Conservation (phyloP, 2,888 invertebrate species). For the Torymus tubicola region DNA sequence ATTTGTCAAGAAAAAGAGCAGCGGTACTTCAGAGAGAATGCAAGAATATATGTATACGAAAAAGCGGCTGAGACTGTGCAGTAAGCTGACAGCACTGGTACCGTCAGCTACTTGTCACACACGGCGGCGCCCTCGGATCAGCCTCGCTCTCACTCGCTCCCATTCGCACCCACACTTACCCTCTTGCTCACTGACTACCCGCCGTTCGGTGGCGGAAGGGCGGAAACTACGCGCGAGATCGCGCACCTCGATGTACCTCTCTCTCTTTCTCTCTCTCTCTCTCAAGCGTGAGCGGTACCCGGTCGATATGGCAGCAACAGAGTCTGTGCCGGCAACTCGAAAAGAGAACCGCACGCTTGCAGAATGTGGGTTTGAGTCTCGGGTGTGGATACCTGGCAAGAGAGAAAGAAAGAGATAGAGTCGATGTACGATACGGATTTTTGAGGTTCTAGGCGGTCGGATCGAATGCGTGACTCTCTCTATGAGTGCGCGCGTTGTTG, state of each 20-base stretch:
- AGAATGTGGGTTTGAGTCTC: slow-evolving; percentile 30
- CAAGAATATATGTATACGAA: background rate
- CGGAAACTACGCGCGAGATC: slow-evolving; percentile 43
- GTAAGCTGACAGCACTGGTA: background rate
- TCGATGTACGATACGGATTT: too few species aligned
- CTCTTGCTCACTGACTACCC: background rate
- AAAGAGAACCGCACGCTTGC: background rate
- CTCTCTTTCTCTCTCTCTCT: background rate
- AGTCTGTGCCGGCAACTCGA: slow-evolving; percentile 16
- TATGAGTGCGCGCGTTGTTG: too few species aligned
- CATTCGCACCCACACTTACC: background rate
- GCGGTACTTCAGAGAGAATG: too few species aligned
- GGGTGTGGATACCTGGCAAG: background rate
- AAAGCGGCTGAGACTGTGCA: slow-evolving; percentile 4
- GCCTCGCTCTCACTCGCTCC: slow-evolving; percentile 6
- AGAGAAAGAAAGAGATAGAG: too few species aligned
- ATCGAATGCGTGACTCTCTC: too few species aligned
- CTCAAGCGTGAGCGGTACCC: background rate
- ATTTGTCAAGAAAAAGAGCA: too few species aligned
- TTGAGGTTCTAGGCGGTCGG: too few species aligned
- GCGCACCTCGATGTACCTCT: background rate
- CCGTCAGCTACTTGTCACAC: background rate
- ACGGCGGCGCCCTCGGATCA: too few species aligned
- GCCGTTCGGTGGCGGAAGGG: slow-evolving; percentile 28
- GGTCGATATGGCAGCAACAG: slow-evolving; percentile 40